Percentiles rank a stretch among this genome's conserved stretches.
These are phyloP conservation scores for Drosophila kanapiae DNA, from an alignment of 1,140 invertebrate genomes.

Conservation along the genomic window DNA sequence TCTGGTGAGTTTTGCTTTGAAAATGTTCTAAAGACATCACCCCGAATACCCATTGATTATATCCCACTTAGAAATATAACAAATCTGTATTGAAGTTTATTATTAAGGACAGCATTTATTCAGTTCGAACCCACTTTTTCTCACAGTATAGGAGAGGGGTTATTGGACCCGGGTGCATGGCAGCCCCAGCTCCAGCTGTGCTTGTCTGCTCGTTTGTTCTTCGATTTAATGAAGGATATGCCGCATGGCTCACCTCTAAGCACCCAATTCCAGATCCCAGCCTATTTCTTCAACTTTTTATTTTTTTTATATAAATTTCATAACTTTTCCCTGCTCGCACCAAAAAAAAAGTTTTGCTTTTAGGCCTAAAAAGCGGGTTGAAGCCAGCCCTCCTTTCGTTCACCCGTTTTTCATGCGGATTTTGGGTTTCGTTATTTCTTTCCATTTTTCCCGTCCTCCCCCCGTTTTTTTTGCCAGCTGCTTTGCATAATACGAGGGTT, in stretches of 20 bases:
- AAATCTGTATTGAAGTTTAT: neutral
- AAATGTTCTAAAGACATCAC: neutral
- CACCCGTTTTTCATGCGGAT: constrained; percentile 56
- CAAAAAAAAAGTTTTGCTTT: constrained; percentile 73
- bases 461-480: constrained; percentile 48
- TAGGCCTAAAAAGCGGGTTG: constrained; percentile 54
- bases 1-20: no score
- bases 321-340: constrained; percentile 59
- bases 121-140: neutral
- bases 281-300: constrained; percentile 32
- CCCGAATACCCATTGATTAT: neutral
- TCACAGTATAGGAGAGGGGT: constrained; percentile 19
- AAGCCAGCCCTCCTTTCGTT: constrained; percentile 24
- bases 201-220: constrained; percentile 80
- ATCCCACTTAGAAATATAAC: neutral
- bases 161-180: constrained; percentile 51
- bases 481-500: constrained; percentile 71
- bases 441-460: constrained; percentile 32
- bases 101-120: neutral
- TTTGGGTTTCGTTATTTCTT: constrained; percentile 43
- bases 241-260: constrained; percentile 68
- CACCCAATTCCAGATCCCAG: constrained; percentile 36
- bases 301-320: constrained; percentile 68
- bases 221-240: constrained; percentile 84
- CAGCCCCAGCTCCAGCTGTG: constrained; percentile 41